Conservation (phyloP, 2,888 invertebrate genomes). For the Argyra leucocephala region DNA sequence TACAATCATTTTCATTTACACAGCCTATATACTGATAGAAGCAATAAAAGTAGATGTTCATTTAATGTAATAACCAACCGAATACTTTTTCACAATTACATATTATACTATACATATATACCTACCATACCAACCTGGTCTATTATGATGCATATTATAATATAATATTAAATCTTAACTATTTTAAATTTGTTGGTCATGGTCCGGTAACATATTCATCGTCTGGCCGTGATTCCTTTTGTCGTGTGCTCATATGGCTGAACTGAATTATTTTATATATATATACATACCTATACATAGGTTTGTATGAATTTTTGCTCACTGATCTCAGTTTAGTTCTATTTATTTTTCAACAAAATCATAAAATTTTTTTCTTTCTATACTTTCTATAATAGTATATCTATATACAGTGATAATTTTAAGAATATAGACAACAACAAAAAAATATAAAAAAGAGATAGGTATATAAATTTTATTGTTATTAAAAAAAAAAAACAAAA, state of each 20-base stretch:
- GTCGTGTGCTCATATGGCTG: conserved; percentile 17
- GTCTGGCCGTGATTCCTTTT: conserved; percentile 19
- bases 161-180: too few relatives aligned
- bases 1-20: too few relatives aligned
- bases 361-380: not conserved
- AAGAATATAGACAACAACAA: not conserved
- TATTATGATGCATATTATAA: too few relatives aligned
- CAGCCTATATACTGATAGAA: too few relatives aligned
- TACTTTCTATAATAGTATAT: not conserved
- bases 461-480: conserved; percentile 1
- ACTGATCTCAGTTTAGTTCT: not conserved
- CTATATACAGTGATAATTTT: not conserved
- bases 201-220: conserved; percentile 16
- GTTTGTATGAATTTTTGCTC: not conserved
- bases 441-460: not conserved
- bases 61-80: too few relatives aligned
- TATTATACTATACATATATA: too few relatives aligned
- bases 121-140: too few relatives aligned
- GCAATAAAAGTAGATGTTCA: too few relatives aligned
- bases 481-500: not conserved
- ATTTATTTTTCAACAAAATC: too few relatives aligned
- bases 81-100: too few relatives aligned
- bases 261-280: not conserved
- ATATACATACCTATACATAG: not conserved
- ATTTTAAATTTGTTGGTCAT: conserved; percentile 14